Evolutionary conservation across 2,888 invertebrate species (phyloP).

Genomic region (Dryobota labecula): DNA sequence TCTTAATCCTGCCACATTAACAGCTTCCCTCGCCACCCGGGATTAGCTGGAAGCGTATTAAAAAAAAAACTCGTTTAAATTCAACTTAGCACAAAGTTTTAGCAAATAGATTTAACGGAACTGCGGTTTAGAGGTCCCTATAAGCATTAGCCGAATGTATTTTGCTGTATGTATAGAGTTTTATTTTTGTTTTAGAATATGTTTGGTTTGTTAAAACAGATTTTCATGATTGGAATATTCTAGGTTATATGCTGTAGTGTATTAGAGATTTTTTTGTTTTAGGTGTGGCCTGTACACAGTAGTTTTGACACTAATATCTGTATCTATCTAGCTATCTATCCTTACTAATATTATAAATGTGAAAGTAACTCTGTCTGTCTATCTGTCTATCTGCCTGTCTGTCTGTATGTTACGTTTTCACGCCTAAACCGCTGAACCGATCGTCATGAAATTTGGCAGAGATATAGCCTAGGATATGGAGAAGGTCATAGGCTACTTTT

Average conservation of each 20-base stretch:
- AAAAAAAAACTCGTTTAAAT: slow-evolving; percentile 31
- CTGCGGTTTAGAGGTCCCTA: slow-evolving; percentile 8
- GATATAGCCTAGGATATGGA: no score
- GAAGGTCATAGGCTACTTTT: no score
- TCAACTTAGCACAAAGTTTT: slow-evolving; percentile 33
- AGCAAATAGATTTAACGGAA: slow-evolving; percentile 40
- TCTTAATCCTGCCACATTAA: slow-evolving; percentile 49
- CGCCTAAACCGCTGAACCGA: no score
- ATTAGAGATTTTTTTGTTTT: slow-evolving; percentile 3
- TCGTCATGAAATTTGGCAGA: no score
- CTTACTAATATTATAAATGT: no score
- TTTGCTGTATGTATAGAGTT: neutral
- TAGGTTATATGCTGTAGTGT: neutral
- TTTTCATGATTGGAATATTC: neutral
- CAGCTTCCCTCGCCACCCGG: slow-evolving; percentile 21
- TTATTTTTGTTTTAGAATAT: slow-evolving; percentile 29
- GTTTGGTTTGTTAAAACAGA: neutral
- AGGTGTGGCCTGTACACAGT: neutral
- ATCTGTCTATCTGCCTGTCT: no score
- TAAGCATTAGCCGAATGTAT: neutral
- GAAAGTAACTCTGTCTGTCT: no score
- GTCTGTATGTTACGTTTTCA: no score
- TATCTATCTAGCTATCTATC: no score
- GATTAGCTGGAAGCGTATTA: slow-evolving; percentile 34
- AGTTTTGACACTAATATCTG: slow-evolving; percentile 7